Base-by-base conservation (phyloP, 2,113 vertebrate species). In the Labeo catla region DNA sequence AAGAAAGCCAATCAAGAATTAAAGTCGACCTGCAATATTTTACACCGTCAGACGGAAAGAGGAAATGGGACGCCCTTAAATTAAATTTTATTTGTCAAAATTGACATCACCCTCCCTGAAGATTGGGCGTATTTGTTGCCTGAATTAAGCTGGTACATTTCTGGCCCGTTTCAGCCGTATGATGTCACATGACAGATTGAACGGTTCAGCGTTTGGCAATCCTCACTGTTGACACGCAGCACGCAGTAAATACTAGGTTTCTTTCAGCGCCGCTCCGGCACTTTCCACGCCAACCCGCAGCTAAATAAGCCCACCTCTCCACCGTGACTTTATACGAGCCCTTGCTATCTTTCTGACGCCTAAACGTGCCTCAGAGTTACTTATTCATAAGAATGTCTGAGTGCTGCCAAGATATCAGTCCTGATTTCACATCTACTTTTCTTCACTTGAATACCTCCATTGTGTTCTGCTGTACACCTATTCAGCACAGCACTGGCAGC, bases 181-280 rank as follows among this genome's bases (percentile, higher is more conserved):
- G 66, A 86, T 63, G 85, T 86, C 77, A 86, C 79, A 72, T 81
- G 85, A 81, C 77, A 81, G 77, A 49, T 74, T 72, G 34, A 81
- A 57, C 4, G 70, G 50, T 66, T 59, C 66, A 19, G 59, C 8
- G 79, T 66, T 66, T 81, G 79, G 91, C 91, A 89, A 92, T 92
- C 88, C 85, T 91, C 78, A n/a, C 16, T 87, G 66, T 85, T 89
- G 91, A 94, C 91, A 88, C 9, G 76, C 63, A 54, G 23, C 21
- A 70, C 15, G 79, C 39, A 39, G 39, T 63, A 63, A 86, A 86
- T 86, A 66, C 74, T 81, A 88, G 74, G 80, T 89, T 85, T 91
- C 93, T 93, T 87, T 92, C 92, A 91, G 86, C 87, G 3, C 19
- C 1, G 8, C 59, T 43, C 6, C 15, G 49, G 47, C 74, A 57